Evolutionary conservation across 1,140 invertebrate genomes (phyloP).

Genomic region (Diabrotica undecimpunctata): DNA sequence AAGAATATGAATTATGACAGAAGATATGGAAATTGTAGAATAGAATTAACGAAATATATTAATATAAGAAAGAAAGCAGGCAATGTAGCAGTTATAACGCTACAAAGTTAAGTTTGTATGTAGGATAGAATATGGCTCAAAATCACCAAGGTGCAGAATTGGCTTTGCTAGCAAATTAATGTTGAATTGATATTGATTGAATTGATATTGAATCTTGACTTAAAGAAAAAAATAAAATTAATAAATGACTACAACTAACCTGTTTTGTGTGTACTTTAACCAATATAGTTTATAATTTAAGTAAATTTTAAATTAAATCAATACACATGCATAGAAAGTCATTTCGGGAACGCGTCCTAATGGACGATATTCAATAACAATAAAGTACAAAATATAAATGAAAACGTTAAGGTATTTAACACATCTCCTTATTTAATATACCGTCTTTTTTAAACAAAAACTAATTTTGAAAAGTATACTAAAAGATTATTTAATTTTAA

Average conservation of each 20-base stretch:
- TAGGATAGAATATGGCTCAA: no score
- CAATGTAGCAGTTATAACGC: no score
- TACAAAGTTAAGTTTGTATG: no score
- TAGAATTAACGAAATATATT: no score
- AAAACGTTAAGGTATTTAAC: background rate
- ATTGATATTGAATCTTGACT: background rate
- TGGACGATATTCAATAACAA: background rate
- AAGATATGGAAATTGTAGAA: no score
- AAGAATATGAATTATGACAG: no score
- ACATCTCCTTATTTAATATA: background rate
- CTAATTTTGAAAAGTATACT: background rate
- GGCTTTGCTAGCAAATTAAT: background rate
- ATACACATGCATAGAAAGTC: background rate
- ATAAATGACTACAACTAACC: background rate
- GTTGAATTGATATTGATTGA: no score
- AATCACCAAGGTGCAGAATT: background rate
- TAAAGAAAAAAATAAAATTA: background rate
- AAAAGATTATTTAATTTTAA: background rate
- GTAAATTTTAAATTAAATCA: background rate
- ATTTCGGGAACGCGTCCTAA: background rate
- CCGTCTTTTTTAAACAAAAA: background rate
- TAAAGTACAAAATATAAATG: background rate
- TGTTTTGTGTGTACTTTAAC: background rate
- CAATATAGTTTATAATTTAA: background rate
- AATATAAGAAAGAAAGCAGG: no score